These are phyloP conservation scores for Oophaga pumilio DNA, from an alignment of 2,113 vertebrate genomes.

Conservation along the genomic window DNA sequence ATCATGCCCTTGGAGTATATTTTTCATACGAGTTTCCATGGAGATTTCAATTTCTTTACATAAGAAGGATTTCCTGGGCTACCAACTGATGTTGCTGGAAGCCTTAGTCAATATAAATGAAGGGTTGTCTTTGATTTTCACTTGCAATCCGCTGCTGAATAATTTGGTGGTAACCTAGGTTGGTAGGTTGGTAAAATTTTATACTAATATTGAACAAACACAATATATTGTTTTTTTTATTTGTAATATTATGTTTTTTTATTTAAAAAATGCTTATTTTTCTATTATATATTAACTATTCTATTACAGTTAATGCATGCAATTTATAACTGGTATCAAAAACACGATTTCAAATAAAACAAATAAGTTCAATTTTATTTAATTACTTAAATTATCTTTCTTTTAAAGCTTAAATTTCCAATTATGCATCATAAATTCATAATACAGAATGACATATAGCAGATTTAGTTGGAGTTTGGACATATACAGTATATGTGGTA, in stretches of 20 bases:
- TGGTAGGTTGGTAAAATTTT: conserved; percentile 28
- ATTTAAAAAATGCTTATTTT: neutral
- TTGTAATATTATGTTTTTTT: neutral
- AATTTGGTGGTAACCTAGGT: conserved; percentile 34
- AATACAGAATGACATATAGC: too few species aligned
- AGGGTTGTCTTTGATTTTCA: conserved; percentile 46
- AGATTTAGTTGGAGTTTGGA: too few species aligned
- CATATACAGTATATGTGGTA: too few species aligned
- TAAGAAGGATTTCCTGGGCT: conserved; percentile 38
- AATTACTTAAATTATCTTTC: too few species aligned
- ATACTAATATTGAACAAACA: conserved; percentile 34
- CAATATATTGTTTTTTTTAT: neutral
- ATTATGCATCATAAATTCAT: too few species aligned
- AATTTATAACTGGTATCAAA: too few species aligned
- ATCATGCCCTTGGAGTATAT: conserved; percentile 54
- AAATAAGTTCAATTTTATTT: too few species aligned
- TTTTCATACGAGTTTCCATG: conserved; percentile 56
- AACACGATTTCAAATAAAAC: too few species aligned
- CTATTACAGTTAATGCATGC: neutral
- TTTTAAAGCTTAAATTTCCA: too few species aligned
- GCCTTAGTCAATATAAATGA: conserved; percentile 54
- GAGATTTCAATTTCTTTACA: conserved; percentile 56
- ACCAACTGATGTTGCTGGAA: conserved; percentile 51
- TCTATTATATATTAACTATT: neutral
- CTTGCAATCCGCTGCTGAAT: conserved; percentile 28